These are phyloP conservation scores for Burhinus oedicnemus DNA, from an alignment of 2,113 vertebrate genomes.

Conservation along the genomic window DNA sequence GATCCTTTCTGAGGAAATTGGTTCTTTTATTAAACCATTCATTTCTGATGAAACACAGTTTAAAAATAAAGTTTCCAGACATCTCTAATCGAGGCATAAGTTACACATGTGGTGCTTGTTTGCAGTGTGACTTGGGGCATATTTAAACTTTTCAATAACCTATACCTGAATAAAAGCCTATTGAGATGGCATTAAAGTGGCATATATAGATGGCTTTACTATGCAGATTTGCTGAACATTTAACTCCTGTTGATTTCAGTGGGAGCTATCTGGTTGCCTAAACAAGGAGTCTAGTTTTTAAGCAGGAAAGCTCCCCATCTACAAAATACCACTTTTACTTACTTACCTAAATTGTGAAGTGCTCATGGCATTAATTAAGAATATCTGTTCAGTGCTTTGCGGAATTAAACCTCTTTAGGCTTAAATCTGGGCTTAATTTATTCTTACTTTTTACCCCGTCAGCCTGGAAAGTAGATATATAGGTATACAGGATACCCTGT, in stretches of 20 bases:
- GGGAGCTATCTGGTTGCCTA: neutral
- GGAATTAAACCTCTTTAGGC: neutral
- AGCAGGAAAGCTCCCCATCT: neutral
- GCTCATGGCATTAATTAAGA: neutral
- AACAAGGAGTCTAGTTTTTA: neutral
- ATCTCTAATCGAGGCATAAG: neutral
- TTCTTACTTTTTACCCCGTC: neutral
- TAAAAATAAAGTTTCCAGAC: neutral
- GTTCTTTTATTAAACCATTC: neutral
- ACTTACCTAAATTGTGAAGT: neutral
- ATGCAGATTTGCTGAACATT: neutral
- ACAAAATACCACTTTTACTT: neutral
- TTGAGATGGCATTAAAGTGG: neutral
- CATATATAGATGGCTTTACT: neutral
- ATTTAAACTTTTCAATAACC: neutral
- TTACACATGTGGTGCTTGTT: neutral
- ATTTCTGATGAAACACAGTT: neutral
- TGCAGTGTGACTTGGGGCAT: neutral
- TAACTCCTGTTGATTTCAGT: neutral
- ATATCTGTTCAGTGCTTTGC: neutral
- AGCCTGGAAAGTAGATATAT: neutral
- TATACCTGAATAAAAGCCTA: neutral
- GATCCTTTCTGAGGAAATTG: neutral
- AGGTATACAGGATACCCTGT: neutral
- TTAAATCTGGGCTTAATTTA: neutral